These are phyloP conservation scores for Metalampra italica DNA, from an alignment of 2,888 invertebrate species.

Conservation along the genomic window DNA sequence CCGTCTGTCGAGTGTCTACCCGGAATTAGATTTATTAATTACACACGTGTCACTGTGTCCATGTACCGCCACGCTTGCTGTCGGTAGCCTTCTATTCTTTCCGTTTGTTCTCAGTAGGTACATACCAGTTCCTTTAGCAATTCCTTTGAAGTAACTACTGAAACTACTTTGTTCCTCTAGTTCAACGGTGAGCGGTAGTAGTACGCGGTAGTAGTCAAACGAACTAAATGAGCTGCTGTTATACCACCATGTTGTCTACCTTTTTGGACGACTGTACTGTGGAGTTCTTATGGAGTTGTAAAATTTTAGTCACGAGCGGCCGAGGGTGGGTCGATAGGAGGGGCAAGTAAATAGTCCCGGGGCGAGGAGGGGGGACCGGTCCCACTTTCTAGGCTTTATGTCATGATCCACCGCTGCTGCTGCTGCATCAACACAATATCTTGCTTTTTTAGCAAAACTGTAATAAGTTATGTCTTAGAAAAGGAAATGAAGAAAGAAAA, in stretches of 20 bases:
- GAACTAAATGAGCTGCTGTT: too few relatives aligned
- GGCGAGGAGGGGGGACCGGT: not conserved
- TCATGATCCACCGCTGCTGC: too few relatives aligned
- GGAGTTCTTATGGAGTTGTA: constrained; percentile 21
- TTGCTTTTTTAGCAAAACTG: not conserved
- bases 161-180: too few relatives aligned
- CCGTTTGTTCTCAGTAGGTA: not conserved
- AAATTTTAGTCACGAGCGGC: constrained; percentile 40
- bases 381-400: not conserved
- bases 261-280: constrained; percentile 10
- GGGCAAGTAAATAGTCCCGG: too few relatives aligned
- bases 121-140: too few relatives aligned
- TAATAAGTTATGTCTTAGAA: too few relatives aligned
- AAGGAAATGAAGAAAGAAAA: too few relatives aligned
- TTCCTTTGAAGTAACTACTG: too few relatives aligned
- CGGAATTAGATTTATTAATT: constrained; percentile 10
- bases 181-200: too few relatives aligned
- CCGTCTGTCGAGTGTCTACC: constrained; percentile 3
- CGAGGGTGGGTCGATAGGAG: constrained; percentile 17
- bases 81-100: not conserved
- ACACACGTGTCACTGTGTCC: not conserved
- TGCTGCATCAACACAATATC: not conserved
- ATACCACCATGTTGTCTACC: too few relatives aligned
- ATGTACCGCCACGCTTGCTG: not conserved
- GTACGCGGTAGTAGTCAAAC: too few relatives aligned